Conservation (phyloP, 2,113 vertebrate species). For the Thalassarche chlororhynchos region DNA sequence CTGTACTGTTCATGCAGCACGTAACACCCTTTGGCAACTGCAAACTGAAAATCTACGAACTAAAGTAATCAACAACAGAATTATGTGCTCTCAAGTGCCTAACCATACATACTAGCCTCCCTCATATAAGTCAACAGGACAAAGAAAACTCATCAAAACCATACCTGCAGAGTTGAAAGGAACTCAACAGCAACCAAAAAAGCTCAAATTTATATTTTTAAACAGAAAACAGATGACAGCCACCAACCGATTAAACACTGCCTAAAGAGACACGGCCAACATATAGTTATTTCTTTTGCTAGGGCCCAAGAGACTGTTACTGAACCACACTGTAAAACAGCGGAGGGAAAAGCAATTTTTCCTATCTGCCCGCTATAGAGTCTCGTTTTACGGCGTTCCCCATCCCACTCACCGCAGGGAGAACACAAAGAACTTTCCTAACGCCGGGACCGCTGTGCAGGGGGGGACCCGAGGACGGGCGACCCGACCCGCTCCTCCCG, state of each 20-base stretch:
- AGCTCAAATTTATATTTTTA: background rate
- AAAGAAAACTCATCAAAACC: background rate
- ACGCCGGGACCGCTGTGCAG: background rate
- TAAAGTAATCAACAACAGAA: background rate
- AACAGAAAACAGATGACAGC: background rate
- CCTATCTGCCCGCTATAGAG: background rate
- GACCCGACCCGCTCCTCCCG: background rate
- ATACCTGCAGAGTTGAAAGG: background rate
- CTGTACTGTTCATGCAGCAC: background rate
- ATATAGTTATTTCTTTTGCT: background rate
- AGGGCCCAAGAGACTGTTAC: background rate
- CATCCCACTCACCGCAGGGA: background rate
- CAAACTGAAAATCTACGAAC: background rate
- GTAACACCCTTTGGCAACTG: background rate
- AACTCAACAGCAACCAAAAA: background rate
- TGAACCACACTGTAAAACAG: background rate
- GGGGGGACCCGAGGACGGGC: no score
- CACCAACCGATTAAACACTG: background rate
- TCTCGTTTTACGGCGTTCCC: background rate
- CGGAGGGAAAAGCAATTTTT: background rate
- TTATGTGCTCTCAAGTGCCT: background rate
- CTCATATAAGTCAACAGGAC: background rate
- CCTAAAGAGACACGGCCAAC: background rate
- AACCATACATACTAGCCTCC: no score
- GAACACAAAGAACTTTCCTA: slow-evolving; percentile 28